Evolutionary conservation across 2,797 vertebrate genomes (phyloP), one percentile per base, ranked within the genome.

Genomic region (Cebuella pygmaea): DNA sequence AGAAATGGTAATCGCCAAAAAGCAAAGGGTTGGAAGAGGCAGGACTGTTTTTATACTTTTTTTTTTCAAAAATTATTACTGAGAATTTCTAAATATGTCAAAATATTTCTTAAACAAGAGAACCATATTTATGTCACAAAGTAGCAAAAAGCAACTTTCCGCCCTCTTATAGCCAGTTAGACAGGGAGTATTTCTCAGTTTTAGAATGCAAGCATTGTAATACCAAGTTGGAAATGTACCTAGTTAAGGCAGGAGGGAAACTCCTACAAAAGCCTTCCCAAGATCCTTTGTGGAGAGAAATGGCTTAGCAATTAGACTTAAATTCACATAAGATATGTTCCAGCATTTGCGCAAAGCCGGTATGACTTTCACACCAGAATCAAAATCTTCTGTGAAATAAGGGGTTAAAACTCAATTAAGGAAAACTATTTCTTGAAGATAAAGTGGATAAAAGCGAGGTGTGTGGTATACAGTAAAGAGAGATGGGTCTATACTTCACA

Each of bases 21-120:
- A 81, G 80, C 39, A 67, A 72, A 88, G 4, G 14, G 9, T 78
- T 90, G 1, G 33, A 90, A 94, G 50, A 72, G 74, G 13, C 41
- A 78, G 88, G 46, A 46, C 50, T 92, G 15, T 76, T 75, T 76
- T 33, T 44, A 72, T 3, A 75, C 13, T 2, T 64, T 81, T 84
- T 75, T 88, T 55, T 88, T 94, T 88, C 14, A 44, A 96, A 86
- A 90, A 90, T 39, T 64, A 72, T 92, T 57, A 81, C 50, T 93
- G 59, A 91, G 24, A 93, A 90, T 64, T 79, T 95, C 48, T 72
- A 94, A 95, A 88, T 79, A 86, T 44, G 3, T 67, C 74, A 80
- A 79, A 90, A 85, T 67, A 85, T 50, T 92, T 97, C 89, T 94
- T 80, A 92, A 91, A 55, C 5, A 39, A 87, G 20, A 75, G 15